These are phyloP conservation scores for Aplysina aerophoba DNA, from an alignment of 37 sponge, comb jelly and placozoan species.

Conservation along the genomic window DNA sequence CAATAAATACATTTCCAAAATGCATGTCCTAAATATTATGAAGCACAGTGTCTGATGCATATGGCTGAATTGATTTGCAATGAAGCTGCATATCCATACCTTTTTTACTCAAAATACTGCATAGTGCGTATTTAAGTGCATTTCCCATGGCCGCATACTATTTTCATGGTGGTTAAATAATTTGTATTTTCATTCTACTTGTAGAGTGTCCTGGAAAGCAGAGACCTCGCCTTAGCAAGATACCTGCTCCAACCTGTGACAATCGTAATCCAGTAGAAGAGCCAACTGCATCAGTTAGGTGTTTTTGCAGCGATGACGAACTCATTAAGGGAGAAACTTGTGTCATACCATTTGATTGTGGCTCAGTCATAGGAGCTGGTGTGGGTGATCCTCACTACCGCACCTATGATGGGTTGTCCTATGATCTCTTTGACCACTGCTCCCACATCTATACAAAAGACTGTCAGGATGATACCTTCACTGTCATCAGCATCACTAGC, in stretches of 20 bases:
- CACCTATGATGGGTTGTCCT: conserved; percentile 2
- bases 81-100: too few relatives aligned
- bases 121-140: too few relatives aligned
- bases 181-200: too few relatives aligned
- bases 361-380: neutral
- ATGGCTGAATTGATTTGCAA: too few relatives aligned
- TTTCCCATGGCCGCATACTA: too few relatives aligned
- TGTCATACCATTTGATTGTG: neutral
- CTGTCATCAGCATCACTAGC: conserved; percentile 21
- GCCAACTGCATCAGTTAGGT: neutral
- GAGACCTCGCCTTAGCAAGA: neutral
- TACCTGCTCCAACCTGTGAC: neutral
- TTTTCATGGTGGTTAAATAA: too few relatives aligned
- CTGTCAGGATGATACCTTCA: conserved; percentile 9
- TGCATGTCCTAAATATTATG: too few relatives aligned
- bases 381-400: conserved; percentile 25
- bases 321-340: neutral
- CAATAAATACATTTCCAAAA: too few relatives aligned
- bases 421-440: conserved; percentile 36
- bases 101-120: too few relatives aligned
- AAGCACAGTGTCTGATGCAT: too few relatives aligned
- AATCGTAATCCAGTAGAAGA: neutral
- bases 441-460: conserved; percentile 11
- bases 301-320: neutral
- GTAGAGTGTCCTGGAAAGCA: neutral